Base-by-base conservation (phyloP, 2,797 vertebrate species). In the Danio tinwini region DNA sequence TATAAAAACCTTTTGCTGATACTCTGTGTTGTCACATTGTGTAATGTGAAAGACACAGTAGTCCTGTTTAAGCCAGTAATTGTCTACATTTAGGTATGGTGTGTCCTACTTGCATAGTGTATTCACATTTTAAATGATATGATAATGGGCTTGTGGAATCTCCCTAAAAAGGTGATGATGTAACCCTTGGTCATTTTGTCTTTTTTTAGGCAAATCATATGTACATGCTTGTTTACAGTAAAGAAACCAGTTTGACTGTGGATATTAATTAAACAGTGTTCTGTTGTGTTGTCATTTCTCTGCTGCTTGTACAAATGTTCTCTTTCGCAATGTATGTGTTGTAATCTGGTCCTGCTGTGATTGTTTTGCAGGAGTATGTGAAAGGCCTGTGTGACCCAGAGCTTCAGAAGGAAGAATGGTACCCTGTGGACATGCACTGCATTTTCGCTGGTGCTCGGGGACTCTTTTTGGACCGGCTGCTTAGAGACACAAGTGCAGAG, bases 371-470 rank as follows among this genome's bases (percentile, higher is more conserved):
- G 98, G 97, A 99, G 75, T 99, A 96, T 69, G 90, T 99, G 81
- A 96, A 97, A 88, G 97, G 98, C 3, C 88, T 99, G 55, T 98
- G 97, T 88, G 96, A 98, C 88, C 98, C 97, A 6, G 98, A 99
- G 82, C 91, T 98, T 50, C 95, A 95, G 87, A 90, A 96, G 85
- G 95, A 93, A 47, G 96, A 99, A 83, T 75, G 84, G 9, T 99
- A 99, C 87, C 98, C 98, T 0, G 96, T 94, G 86, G 97, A 98
- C 87, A 97, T 99, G 97, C 97, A 99, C 86, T 98, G 98, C 84
- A 97, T 99, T 86, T 99, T 99, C 12, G 96, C 92, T 1, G 96
- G 96, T 0, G 96, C 96, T 0, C 91, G 94, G 39, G 95, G 92
- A 52, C 93, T 97, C 42, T 99, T 99, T 88, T 90, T 99, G 73